Evolutionary conservation across 2,888 invertebrate species (phyloP).

Genomic region (Sclerodermus sp.): DNA sequence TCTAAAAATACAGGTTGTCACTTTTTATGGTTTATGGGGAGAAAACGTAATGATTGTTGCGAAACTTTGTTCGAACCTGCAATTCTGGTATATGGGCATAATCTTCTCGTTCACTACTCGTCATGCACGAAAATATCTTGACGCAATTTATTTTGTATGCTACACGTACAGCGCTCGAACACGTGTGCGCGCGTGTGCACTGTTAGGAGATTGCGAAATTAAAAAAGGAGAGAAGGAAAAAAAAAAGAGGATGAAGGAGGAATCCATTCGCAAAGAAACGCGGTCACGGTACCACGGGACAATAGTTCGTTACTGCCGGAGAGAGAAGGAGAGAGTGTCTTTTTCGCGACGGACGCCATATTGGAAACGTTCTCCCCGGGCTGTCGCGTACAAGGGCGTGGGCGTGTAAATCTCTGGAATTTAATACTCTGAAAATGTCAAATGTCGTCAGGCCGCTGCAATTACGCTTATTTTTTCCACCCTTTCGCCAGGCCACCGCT

Average conservation of each 20-base stretch:
- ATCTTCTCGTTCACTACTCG: too few species aligned
- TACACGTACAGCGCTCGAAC: background rate
- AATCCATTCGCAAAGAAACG: background rate
- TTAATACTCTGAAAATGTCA: constrained; percentile 45
- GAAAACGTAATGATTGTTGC: too few species aligned
- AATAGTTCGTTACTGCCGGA: constrained; percentile 30
- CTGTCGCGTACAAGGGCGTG: constrained; percentile 24
- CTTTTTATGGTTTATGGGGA: too few species aligned
- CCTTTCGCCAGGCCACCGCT: too few species aligned
- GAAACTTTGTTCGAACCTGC: too few species aligned
- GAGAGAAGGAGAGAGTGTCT: constrained; percentile 1
- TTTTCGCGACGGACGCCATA: constrained; percentile 26
- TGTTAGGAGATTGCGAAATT: constrained; percentile 1
- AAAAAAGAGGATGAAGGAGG: constrained; percentile 6
- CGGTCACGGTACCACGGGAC: constrained; percentile 10
- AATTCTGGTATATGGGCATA: too few species aligned
- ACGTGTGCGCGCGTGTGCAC: background rate
- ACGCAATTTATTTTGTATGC: constrained; percentile 3
- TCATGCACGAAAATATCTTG: background rate
- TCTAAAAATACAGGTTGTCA: too few species aligned
- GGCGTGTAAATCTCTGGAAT: constrained; percentile 28
- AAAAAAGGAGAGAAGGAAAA: constrained; percentile 7
- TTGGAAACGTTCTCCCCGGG: constrained; percentile 26
- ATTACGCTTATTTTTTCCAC: background rate
- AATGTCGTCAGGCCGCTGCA: constrained; percentile 27